Evolutionary conservation across 2,113 vertebrate species (phyloP).

Genomic region (Epinephelus lanceolatus): DNA sequence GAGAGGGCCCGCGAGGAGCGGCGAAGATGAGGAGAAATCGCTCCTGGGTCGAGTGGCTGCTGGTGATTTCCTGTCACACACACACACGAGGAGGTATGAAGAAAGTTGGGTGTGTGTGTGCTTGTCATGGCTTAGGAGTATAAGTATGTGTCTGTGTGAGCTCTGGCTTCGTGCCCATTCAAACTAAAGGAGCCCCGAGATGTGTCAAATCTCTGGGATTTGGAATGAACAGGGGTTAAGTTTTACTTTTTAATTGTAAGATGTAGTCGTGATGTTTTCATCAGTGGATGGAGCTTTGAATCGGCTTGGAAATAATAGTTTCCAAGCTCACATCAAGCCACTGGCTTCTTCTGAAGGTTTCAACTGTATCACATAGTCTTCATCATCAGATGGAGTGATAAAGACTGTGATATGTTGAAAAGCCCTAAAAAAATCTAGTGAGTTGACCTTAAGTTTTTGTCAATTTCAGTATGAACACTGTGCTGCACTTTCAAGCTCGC

Average conservation of each 20-base stretch:
- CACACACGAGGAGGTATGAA: constrained; percentile 50
- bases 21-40: constrained; percentile 66
- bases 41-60: constrained; percentile 70
- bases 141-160: constrained; percentile 33
- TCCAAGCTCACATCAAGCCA: too few relatives aligned
- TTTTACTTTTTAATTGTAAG: constrained; percentile 29
- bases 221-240: constrained; percentile 16
- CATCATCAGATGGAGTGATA: not conserved
- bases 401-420: not conserved
- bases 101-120: constrained; percentile 31
- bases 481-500: too few relatives aligned
- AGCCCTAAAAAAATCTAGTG: not conserved
- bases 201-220: constrained; percentile 35
- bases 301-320: not conserved
- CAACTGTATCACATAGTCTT: not conserved
- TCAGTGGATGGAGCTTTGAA: not conserved
- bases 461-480: not conserved
- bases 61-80: constrained; percentile 67
- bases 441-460: not conserved
- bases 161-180: constrained; percentile 42
- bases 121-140: constrained; percentile 23
- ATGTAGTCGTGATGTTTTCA: not conserved
- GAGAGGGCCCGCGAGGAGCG: constrained; percentile 68
- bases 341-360: too few relatives aligned
- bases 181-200: constrained; percentile 32